These are phyloP conservation scores for Hemibagrus guttatus DNA, from an alignment of 2,797 vertebrate species.

Conservation along the genomic window DNA sequence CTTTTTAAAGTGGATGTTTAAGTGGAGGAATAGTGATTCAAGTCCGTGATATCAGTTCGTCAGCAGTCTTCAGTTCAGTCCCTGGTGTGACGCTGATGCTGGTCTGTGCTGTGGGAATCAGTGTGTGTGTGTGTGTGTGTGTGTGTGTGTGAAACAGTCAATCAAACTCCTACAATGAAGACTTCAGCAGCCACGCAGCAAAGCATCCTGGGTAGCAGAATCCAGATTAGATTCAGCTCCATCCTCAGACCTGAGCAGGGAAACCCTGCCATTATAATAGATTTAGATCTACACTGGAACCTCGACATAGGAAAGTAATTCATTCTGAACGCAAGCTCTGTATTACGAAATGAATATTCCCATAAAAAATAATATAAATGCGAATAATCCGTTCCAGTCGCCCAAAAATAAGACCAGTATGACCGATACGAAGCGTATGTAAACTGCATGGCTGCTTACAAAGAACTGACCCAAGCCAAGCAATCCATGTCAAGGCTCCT, in stretches of 20 bases:
- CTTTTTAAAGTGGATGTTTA: neutral
- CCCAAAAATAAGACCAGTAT: too few species aligned
- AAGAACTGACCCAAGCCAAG: too few species aligned
- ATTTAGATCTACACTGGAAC: neutral
- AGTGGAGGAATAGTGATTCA: constrained; percentile 37
- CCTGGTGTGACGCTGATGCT: constrained; percentile 26
- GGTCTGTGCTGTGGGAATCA: constrained; percentile 26
- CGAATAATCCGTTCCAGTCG: too few species aligned
- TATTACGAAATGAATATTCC: too few species aligned
- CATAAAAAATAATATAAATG: too few species aligned
- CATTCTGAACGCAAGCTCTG: too few species aligned
- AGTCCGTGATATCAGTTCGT: constrained; percentile 49
- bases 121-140: constrained; percentile 25
- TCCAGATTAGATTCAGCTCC: neutral
- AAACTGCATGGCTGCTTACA: too few species aligned
- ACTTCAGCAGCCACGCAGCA: neutral
- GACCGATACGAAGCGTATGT: too few species aligned
- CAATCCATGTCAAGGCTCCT: too few species aligned
- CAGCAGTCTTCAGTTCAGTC: constrained; percentile 47
- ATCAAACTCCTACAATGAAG: neutral
- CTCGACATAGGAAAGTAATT: too few species aligned
- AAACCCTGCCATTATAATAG: neutral
- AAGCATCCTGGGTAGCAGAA: constrained; percentile 1
- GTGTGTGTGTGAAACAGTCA: neutral
- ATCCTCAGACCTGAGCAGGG: neutral